Evolutionary conservation across 2,797 vertebrate genomes (phyloP).

Genomic region (Gadopsis marmoratus): DNA sequence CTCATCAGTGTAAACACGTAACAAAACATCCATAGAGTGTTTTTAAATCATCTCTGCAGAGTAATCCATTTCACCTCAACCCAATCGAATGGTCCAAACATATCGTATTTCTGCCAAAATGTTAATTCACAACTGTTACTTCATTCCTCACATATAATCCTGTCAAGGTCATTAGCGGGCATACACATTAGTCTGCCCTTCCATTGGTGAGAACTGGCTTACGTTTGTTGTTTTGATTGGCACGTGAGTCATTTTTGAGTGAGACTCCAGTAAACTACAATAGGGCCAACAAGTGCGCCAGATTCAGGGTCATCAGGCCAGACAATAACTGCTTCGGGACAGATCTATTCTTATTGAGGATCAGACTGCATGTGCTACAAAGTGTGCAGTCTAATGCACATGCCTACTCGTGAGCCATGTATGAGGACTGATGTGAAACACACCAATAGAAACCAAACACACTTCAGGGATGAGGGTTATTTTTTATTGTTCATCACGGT

Average conservation of each 20-base stretch:
- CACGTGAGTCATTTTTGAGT: background rate
- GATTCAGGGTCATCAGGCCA: background rate
- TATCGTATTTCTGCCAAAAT: constrained; percentile 25
- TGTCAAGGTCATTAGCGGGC: constrained; percentile 28
- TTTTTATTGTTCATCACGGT: background rate
- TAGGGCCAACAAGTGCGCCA: background rate
- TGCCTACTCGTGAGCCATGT: background rate
- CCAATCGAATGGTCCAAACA: background rate
- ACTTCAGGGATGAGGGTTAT: background rate
- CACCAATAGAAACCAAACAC: constrained; percentile 6
- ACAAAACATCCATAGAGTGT: constrained; percentile 25
- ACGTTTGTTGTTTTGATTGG: constrained; percentile 2
- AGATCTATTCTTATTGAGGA: background rate
- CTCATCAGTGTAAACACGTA: constrained; percentile 39
- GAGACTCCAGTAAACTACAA: background rate
- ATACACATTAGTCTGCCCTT: constrained; percentile 12
- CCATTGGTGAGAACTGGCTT: background rate
- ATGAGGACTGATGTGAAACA: background rate
- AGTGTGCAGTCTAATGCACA: background rate
- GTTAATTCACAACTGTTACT: constrained; percentile 11
- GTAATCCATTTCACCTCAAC: constrained; percentile 4
- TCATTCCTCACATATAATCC: constrained; percentile 9
- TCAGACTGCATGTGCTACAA: background rate
- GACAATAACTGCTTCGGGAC: background rate
- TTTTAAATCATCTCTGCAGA: constrained; percentile 23